Conservation (phyloP, 2,797 vertebrate species). For the Naso thynnoides region DNA sequence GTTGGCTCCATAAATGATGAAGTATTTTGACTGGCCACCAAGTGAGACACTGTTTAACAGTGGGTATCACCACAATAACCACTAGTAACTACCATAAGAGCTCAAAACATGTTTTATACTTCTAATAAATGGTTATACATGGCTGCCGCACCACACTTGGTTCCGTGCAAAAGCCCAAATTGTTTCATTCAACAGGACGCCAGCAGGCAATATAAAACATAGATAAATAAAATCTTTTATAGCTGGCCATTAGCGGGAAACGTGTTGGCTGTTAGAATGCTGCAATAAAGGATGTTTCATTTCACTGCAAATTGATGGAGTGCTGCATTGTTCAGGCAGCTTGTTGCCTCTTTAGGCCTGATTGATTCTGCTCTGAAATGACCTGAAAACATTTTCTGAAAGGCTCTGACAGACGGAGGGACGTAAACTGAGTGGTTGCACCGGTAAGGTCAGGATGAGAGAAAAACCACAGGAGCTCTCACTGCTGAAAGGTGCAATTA, state of each 20-base stretch:
- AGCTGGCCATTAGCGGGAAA: conserved; percentile 60
- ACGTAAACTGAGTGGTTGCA: conserved; percentile 5
- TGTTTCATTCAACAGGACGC: conserved; percentile 48
- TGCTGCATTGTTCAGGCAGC: conserved; percentile 37
- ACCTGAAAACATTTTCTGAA: conserved; percentile 23
- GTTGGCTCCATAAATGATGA: neutral
- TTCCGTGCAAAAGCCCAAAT: conserved; percentile 52
- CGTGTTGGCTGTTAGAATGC: conserved; percentile 30
- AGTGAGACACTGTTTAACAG: conserved; percentile 44
- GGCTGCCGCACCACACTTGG: conserved; percentile 29
- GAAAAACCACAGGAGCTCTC: conserved; percentile 7
- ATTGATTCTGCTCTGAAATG: conserved; percentile 42
- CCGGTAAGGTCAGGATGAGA: neutral
- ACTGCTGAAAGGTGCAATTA: conserved; percentile 8
- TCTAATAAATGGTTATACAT: conserved; percentile 55
- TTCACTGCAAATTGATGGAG: conserved; percentile 49
- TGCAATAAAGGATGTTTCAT: conserved; percentile 49
- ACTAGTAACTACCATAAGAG: conserved; percentile 50
- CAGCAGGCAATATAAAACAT: conserved; percentile 50
- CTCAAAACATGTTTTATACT: conserved; percentile 65
- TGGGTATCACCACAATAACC: conserved; percentile 50
- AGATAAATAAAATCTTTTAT: conserved; percentile 63
- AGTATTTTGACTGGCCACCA: conserved; percentile 6
- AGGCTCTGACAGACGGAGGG: conserved; percentile 20
- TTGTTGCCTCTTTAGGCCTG: conserved; percentile 31